Conservation (phyloP, 2,113 vertebrate species). For the Piaya cayana region DNA sequence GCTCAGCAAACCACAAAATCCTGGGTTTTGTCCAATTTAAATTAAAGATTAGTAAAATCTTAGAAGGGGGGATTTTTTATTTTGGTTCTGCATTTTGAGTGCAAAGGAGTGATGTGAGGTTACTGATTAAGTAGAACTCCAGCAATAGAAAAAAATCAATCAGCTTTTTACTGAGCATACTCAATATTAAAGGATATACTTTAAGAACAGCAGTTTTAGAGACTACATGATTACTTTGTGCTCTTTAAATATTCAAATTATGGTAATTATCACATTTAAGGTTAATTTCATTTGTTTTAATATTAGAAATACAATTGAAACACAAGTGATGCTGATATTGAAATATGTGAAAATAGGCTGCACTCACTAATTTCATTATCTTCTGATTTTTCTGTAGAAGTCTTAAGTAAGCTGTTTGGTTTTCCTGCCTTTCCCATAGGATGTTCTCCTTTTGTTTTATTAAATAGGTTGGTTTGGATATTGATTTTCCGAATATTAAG, state of each 20-base stretch:
- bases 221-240: background rate
- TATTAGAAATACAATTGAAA: conserved; percentile 17
- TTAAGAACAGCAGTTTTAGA: background rate
- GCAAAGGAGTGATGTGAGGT: background rate
- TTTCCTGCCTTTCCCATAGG: background rate
- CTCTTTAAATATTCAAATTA: conserved; percentile 5
- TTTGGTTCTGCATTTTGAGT: background rate
- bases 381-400: background rate
- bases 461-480: background rate
- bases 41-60: background rate
- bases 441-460: background rate
- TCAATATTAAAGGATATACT: background rate
- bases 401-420: background rate
- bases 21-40: background rate
- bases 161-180: background rate
- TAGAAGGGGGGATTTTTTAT: background rate
- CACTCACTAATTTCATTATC: background rate
- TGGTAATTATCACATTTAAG: conserved; percentile 2
- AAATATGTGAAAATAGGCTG: background rate
- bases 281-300: background rate
- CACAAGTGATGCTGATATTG: background rate
- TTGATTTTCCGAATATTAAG: background rate
- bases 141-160: background rate
- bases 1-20: background rate
- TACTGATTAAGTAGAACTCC: background rate